Conservation (phyloP, 2,113 vertebrate genomes). For the Ciconia boyciana region DNA sequence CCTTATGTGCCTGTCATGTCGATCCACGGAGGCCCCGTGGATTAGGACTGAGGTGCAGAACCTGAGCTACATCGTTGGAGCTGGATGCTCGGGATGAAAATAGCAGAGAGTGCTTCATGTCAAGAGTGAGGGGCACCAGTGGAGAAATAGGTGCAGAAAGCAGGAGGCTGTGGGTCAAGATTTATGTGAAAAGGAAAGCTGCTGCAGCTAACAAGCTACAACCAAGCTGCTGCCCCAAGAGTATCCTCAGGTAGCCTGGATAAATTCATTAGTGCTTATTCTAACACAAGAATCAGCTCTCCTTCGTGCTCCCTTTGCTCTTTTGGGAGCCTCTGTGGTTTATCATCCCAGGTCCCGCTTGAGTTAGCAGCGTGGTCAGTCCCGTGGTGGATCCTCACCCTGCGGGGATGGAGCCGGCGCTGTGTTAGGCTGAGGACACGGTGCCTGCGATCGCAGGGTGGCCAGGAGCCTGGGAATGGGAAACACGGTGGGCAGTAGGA, state of each 20-base stretch:
- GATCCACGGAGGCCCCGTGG: background rate
- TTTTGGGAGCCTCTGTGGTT: background rate
- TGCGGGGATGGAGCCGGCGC: background rate
- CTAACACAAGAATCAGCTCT: background rate
- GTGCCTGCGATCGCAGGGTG: background rate
- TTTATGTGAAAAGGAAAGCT: background rate
- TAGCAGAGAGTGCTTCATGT: background rate
- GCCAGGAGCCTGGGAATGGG: background rate
- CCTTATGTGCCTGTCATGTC: background rate
- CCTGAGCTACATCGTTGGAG: background rate
- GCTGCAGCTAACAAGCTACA: background rate
- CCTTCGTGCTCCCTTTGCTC: background rate
- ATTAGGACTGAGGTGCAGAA: conserved; percentile 3
- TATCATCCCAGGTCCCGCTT: background rate
- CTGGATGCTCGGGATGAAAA: background rate
- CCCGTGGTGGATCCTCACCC: background rate
- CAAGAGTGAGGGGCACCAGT: background rate
- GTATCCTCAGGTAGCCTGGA: background rate
- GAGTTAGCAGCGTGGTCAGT: background rate
- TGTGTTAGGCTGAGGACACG: background rate
- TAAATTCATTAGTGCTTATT: background rate
- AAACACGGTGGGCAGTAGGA: background rate
- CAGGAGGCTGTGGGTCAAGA: background rate
- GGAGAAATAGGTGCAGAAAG: background rate
- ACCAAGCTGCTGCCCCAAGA: background rate